These are phyloP conservation scores for Tyrannus savana DNA, from an alignment of 2,113 vertebrate genomes.

Conservation along the genomic window DNA sequence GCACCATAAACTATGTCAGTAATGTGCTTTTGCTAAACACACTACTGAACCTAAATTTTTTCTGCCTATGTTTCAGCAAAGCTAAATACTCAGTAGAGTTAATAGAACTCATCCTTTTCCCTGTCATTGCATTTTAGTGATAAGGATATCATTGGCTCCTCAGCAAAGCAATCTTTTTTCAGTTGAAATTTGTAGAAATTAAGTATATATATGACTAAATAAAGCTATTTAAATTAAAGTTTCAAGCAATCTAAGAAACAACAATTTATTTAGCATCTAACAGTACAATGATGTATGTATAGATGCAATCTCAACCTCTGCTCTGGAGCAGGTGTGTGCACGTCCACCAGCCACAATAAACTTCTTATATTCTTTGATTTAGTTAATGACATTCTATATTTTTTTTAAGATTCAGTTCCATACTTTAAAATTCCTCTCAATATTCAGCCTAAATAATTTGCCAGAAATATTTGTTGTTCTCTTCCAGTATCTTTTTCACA, in stretches of 20 bases:
- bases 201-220: not conserved
- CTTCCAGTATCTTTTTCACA: not conserved
- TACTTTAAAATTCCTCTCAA: not conserved
- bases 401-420: not conserved
- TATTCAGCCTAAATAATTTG: not conserved
- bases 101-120: not conserved
- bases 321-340: not conserved
- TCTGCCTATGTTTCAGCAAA: not conserved
- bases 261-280: not conserved
- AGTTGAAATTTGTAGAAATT: not conserved
- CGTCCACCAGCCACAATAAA: not conserved
- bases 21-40: not conserved
- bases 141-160: not conserved
- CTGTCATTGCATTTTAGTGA: not conserved
- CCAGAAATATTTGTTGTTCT: not conserved
- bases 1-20: not conserved
- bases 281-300: rapidly evolving
- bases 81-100: not conserved
- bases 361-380: not conserved
- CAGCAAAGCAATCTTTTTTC: not conserved
- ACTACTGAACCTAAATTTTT: not conserved
- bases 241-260: not conserved
- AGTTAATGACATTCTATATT: not conserved
- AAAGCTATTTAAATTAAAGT: not conserved
- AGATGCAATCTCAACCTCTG: not conserved